Evolutionary conservation across 1,140 invertebrate species (phyloP).

Genomic region (Sitobion miscanthi): DNA sequence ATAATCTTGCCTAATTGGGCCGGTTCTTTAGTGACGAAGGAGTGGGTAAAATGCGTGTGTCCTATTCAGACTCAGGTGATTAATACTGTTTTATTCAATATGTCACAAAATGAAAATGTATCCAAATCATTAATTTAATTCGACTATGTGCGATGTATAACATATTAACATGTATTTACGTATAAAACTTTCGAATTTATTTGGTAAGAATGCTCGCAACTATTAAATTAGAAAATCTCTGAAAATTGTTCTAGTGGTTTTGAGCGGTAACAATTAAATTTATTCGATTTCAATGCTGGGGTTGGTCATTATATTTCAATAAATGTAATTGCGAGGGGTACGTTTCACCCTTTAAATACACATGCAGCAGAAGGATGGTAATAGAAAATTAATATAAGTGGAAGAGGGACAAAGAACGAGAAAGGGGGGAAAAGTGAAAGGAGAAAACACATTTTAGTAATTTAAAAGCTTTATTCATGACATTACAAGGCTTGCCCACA

Average conservation of each 20-base stretch:
- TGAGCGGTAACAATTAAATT: background rate
- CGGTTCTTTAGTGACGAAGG: background rate
- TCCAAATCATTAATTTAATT: background rate
- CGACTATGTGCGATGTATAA: background rate
- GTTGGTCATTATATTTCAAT: background rate
- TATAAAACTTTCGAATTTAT: background rate
- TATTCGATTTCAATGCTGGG: background rate
- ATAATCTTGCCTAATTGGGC: too few relatives aligned
- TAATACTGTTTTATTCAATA: background rate
- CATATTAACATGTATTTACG: background rate
- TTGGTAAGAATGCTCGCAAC: background rate
- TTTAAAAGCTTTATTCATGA: slow-evolving; percentile 39
- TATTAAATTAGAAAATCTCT: background rate
- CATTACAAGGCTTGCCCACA: background rate
- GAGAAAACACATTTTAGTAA: slow-evolving; percentile 9
- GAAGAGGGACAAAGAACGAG: background rate
- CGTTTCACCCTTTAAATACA: background rate
- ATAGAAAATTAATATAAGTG: background rate
- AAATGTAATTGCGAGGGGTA: background rate
- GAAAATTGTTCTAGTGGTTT: background rate
- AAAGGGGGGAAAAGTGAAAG: background rate
- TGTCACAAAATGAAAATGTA: background rate
- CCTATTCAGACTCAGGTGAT: background rate
- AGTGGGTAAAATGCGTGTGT: background rate
- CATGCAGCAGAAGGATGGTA: background rate